Conservation (phyloP, 2,797 vertebrate genomes). For the Siniperca undulata region DNA sequence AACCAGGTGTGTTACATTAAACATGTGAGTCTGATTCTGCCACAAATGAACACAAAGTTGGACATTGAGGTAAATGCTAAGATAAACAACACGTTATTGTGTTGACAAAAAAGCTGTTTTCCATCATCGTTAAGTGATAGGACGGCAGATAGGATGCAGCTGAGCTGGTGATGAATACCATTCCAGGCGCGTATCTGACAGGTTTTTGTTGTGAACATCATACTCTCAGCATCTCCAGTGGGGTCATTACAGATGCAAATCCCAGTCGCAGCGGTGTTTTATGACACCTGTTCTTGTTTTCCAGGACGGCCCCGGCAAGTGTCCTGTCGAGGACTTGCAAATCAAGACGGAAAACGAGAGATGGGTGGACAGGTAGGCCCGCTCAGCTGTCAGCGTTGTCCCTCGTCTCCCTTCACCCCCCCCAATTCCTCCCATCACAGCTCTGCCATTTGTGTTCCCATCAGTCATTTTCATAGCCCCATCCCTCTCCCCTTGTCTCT, state of each 20-base stretch:
- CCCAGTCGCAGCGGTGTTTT: constrained; percentile 77
- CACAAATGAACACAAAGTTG: constrained; percentile 14
- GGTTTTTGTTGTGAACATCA: constrained; percentile 73
- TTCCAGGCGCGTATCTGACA: constrained; percentile 59
- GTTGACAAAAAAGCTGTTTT: constrained; percentile 30
- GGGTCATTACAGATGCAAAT: constrained; percentile 84
- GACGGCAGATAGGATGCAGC: constrained; percentile 40
- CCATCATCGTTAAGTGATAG: constrained; percentile 46
- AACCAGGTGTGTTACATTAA: constrained; percentile 4
- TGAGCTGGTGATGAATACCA: constrained; percentile 72
- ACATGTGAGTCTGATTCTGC: constrained; percentile 2
- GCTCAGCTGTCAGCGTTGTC: constrained; percentile 68
- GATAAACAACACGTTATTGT: constrained; percentile 15
- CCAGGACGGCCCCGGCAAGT: constrained; percentile 58
- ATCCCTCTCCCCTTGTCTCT: constrained; percentile 60
- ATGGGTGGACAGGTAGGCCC: constrained; percentile 80
- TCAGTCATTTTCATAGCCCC: constrained; percentile 82
- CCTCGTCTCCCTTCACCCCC: constrained; percentile 48
- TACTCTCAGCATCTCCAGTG: constrained; percentile 68
- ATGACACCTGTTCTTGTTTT: constrained; percentile 84
- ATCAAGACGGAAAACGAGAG: constrained; percentile 79
- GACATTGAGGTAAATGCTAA: constrained; percentile 9
- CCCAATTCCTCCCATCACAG: constrained; percentile 66
- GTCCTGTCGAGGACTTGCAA: constrained; percentile 78
- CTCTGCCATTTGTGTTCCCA: constrained; percentile 77